Conservation (phyloP, 1,140 invertebrate species). For the Heliconius eleuchia region DNA sequence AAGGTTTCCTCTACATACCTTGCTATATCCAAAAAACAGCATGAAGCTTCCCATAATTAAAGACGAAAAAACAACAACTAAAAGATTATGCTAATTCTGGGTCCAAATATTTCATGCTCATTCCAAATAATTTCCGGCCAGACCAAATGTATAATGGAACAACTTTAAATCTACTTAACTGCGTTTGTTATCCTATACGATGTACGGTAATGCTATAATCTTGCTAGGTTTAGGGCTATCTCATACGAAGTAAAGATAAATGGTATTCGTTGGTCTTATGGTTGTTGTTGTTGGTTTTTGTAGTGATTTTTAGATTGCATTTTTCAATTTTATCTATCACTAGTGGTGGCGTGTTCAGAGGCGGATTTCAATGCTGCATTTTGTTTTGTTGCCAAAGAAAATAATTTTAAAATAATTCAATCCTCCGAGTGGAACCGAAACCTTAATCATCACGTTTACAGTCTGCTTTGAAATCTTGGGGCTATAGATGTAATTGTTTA, state of each 20-base stretch:
- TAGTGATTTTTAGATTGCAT: neutral
- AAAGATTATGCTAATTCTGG: constrained; percentile 60
- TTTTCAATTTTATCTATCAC: too few species aligned
- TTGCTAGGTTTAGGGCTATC: neutral
- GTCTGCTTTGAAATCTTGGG: too few species aligned
- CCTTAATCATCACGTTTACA: too few species aligned
- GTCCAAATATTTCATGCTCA: constrained; percentile 59
- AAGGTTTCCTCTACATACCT: too few species aligned
- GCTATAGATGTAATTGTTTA: too few species aligned
- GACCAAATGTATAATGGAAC: constrained; percentile 55
- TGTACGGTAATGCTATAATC: constrained; percentile 21
- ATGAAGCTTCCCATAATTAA: neutral
- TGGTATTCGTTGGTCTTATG: neutral
- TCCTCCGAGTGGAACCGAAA: too few species aligned
- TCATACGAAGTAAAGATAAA: constrained; percentile 1
- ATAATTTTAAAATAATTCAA: too few species aligned
- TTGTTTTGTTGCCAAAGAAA: too few species aligned
- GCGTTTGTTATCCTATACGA: constrained; percentile 39
- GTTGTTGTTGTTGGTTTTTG: neutral
- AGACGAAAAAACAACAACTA: neutral
- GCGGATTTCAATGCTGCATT: too few species aligned
- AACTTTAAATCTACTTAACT: constrained; percentile 61
- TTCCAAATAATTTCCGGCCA: constrained; percentile 62
- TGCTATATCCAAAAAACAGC: too few species aligned
- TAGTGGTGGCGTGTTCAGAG: too few species aligned